Evolutionary conservation across 1,140 invertebrate genomes (phyloP).

Genomic region (Neodiprion lecontei): DNA sequence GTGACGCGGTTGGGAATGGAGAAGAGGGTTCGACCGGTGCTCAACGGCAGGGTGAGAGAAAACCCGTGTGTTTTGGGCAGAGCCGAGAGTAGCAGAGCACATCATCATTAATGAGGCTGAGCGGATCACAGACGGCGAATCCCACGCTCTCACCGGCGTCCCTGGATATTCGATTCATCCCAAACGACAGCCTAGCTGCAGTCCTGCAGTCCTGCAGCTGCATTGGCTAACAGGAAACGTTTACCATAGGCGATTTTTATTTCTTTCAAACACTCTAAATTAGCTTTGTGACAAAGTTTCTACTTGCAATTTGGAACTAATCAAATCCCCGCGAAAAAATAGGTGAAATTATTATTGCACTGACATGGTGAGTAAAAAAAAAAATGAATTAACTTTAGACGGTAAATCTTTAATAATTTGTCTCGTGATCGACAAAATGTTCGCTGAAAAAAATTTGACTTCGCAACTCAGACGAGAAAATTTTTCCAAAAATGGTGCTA

Average conservation of each 20-base stretch:
- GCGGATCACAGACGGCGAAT: slow-evolving; percentile 53
- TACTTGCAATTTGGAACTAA: too few relatives aligned
- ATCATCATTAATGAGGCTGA: slow-evolving; percentile 59
- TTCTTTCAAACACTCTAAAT: slow-evolving; percentile 8
- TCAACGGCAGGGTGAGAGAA: slow-evolving; percentile 40
- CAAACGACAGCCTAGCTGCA: not conserved
- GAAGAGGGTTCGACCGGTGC: not conserved
- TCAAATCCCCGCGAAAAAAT: too few relatives aligned
- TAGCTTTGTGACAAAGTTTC: not conserved
- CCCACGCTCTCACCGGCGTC: slow-evolving; percentile 54
- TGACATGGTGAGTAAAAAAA: too few relatives aligned
- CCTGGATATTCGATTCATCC: slow-evolving; percentile 47
- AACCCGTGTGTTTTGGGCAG: slow-evolving; percentile 4
- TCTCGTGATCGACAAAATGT: too few relatives aligned
- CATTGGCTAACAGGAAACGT: slow-evolving; percentile 32
- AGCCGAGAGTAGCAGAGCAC: slow-evolving; percentile 38
- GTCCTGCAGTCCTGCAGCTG: slow-evolving; percentile 21
- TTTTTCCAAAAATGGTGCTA: too few relatives aligned
- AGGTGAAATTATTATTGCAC: too few relatives aligned
- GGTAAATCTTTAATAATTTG: too few relatives aligned
- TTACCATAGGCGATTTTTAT: too few relatives aligned
- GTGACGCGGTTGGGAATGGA: not conserved
- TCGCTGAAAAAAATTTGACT: too few relatives aligned
- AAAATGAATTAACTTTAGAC: too few relatives aligned
- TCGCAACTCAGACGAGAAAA: too few relatives aligned